Conservation (phyloP, 2,113 vertebrate species). For the Girardinichthys multiradiatus region DNA sequence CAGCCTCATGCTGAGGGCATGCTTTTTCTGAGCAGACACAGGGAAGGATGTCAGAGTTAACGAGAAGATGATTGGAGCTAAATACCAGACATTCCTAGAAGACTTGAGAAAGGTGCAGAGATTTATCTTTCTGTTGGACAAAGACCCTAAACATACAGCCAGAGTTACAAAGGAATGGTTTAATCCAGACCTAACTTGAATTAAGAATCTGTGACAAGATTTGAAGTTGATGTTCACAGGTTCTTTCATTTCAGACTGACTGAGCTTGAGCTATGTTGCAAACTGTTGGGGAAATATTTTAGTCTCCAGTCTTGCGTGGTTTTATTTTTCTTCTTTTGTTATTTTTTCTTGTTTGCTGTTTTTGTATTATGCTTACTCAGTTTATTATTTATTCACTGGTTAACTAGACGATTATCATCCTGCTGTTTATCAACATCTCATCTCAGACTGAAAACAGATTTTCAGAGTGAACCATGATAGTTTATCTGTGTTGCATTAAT, state of each 20-base stretch:
- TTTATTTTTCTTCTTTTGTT: not conserved
- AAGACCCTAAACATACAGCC: not conserved
- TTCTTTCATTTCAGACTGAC: too few relatives aligned
- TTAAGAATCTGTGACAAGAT: not conserved
- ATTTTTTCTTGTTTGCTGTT: not conserved
- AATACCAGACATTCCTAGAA: too few relatives aligned
- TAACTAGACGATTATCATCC: constrained; percentile 35
- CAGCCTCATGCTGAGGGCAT: too few relatives aligned
- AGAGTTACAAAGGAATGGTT: not conserved
- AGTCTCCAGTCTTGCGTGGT: too few relatives aligned
- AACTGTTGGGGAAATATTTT: too few relatives aligned
- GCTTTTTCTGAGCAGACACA: too few relatives aligned
- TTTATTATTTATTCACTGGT: not conserved
- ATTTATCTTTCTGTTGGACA: too few relatives aligned
- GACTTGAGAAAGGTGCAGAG: not conserved
- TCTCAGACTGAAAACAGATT: constrained; percentile 28
- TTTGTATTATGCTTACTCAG: not conserved
- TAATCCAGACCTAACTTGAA: not conserved
- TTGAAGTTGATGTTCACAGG: too few relatives aligned
- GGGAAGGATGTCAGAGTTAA: not conserved
- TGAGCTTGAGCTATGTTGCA: too few relatives aligned
- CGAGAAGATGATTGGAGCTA: too few relatives aligned
- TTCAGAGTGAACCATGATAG: constrained; percentile 14
- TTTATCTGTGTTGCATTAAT: constrained; percentile 32
- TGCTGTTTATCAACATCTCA: constrained; percentile 22